phyloP scores from a whole-genome alignment of 2,113 vertebrate genomes.

The Raja brachyura region DNA sequence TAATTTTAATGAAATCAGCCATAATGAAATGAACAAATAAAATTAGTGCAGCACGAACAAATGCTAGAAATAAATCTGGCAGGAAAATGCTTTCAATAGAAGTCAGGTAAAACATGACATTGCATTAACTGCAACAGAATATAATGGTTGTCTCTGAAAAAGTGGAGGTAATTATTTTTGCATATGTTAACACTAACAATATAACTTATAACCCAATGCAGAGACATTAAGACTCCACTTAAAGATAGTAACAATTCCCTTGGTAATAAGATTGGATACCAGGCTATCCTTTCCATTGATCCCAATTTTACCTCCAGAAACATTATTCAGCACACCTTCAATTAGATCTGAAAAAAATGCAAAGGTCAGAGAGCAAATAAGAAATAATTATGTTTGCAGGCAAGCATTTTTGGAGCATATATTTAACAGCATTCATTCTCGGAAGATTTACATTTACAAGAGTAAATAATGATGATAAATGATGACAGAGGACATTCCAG shows the following conservation, averaged over 20 bases:
- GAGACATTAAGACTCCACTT: neutral
- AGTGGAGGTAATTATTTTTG: neutral
- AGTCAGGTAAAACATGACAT: neutral
- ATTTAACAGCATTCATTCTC: neutral
- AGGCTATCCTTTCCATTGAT: neutral
- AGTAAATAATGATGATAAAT: conserved; percentile 11
- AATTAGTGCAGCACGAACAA: neutral
- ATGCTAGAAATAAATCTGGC: neutral
- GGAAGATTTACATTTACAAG: neutral
- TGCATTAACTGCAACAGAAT: neutral
- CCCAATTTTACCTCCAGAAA: neutral
- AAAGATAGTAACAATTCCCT: conserved; percentile 23
- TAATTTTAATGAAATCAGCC: neutral
- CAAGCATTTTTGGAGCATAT: neutral
- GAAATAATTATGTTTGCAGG: neutral
- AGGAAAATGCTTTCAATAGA: neutral
- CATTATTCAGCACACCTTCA: neutral
- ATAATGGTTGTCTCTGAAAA: neutral
- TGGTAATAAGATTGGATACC: neutral
- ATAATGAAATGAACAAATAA: neutral
- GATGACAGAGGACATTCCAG: neutral
- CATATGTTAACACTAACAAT: neutral
- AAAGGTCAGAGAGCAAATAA: neutral
- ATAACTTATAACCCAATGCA: neutral
- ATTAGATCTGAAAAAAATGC: neutral